Evolutionary conservation across 2,797 vertebrate species (phyloP).

Genomic region (Betta splendens): DNA sequence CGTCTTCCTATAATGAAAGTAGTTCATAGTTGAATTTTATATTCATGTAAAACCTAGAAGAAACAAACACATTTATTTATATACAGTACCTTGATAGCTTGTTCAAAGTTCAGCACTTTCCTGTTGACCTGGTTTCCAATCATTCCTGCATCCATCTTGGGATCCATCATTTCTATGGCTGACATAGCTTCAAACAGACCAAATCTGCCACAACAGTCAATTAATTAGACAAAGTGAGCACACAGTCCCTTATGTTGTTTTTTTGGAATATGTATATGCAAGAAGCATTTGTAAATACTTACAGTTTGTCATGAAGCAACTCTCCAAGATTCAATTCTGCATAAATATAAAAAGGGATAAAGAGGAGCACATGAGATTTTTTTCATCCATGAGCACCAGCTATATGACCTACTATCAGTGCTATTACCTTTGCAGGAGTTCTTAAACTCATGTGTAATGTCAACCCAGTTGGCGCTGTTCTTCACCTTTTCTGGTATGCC

Average conservation of each 20-base stretch:
- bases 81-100: constrained; percentile 91
- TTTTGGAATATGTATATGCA: constrained; percentile 7
- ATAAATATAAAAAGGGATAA: constrained; percentile 44
- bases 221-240: background rate
- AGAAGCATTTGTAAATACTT: constrained; percentile 74
- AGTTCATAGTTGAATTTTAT: background rate
- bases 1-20: constrained; percentile 84
- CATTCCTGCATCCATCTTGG: constrained; percentile 99
- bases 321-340: constrained; percentile 96
- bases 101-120: constrained; percentile 98
- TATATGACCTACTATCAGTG: background rate
- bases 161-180: constrained; percentile 99
- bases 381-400: constrained; percentile 5
- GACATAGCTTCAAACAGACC: constrained; percentile 99
- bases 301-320: constrained; percentile 98
- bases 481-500: constrained; percentile 95
- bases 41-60: background rate
- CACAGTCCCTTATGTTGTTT: background rate
- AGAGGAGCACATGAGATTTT: constrained; percentile 3
- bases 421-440: constrained; percentile 91
- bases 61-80: background rate
- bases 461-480: constrained; percentile 92
- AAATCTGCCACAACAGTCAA: constrained; percentile 83
- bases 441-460: constrained; percentile 96
- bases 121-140: constrained; percentile 99